phyloP scores from a whole-genome alignment of 2,888 invertebrate species.

The Coelogynopora nodosa region DNA sequence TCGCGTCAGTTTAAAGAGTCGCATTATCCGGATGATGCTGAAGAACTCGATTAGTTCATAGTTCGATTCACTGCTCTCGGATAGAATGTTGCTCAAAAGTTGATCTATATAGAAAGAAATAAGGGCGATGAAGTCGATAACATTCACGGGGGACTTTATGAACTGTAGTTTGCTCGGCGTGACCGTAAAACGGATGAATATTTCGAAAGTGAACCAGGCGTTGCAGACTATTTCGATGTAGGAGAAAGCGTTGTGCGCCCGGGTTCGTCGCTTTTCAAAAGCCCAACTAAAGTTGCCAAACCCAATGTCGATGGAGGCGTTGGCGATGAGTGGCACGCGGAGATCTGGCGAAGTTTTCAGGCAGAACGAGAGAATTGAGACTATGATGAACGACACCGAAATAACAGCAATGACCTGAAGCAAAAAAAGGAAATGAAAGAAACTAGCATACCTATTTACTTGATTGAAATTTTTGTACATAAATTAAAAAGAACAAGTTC shows the following conservation, averaged over 20 bases:
- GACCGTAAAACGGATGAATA: conserved; percentile 79
- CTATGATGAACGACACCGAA: conserved; percentile 91
- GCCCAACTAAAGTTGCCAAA: conserved; percentile 7
- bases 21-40: conserved; percentile 66
- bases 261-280: conserved; percentile 29
- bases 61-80: conserved; percentile 38
- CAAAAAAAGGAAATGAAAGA: too few species aligned
- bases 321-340: conserved; percentile 58
- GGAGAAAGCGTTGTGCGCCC: conserved; percentile 65
- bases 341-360: conserved; percentile 85
- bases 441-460: too few species aligned
- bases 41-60: conserved; percentile 43
- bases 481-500: too few species aligned
- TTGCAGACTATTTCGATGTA: conserved; percentile 88
- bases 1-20: conserved; percentile 42
- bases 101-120: conserved; percentile 45
- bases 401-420: conserved; percentile 87
- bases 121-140: conserved; percentile 70
- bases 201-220: conserved; percentile 88
- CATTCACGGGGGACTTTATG: conserved; percentile 82
- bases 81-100: conserved; percentile 21
- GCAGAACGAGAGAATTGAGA: conserved; percentile 90
- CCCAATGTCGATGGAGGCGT: conserved; percentile 40
- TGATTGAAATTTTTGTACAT: too few species aligned
- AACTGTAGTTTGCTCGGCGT: conserved; percentile 85